phyloP scores from a whole-genome alignment of 1,140 invertebrate genomes.

The Propsilocerus akamusi region DNA sequence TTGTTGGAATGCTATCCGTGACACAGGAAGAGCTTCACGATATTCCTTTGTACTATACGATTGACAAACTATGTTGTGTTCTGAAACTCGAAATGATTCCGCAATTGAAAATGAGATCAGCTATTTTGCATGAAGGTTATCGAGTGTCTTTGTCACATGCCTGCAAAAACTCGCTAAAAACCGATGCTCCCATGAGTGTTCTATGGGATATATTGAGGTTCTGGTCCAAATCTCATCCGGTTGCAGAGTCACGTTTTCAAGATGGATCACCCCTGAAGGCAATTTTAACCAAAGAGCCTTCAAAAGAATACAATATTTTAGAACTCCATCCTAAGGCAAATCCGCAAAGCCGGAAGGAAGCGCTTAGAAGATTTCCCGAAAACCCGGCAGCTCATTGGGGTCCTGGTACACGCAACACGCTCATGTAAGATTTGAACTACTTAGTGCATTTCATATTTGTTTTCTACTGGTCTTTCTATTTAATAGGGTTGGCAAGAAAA shows the following conservation, averaged over 20 bases:
- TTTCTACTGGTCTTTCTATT: no score
- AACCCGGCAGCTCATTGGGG: slow-evolving; percentile 82
- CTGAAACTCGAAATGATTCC: slow-evolving; percentile 45
- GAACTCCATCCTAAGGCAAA: slow-evolving; percentile 50
- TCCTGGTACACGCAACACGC: slow-evolving; percentile 53
- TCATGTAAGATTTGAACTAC: slow-evolving; percentile 51
- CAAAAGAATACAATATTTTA: slow-evolving; percentile 39
- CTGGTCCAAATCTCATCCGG: slow-evolving; percentile 55
- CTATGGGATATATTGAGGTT: slow-evolving; percentile 86
- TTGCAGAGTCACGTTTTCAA: slow-evolving; percentile 31
- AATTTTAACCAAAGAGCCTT: slow-evolving; percentile 34
- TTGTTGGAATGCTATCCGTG: slow-evolving; percentile 51
- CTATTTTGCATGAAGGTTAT: slow-evolving; percentile 84
- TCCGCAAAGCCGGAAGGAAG: slow-evolving; percentile 53
- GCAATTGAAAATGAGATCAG: slow-evolving; percentile 58
- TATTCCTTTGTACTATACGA: slow-evolving; percentile 70
- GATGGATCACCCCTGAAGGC: slow-evolving; percentile 29
- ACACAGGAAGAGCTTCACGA: slow-evolving; percentile 64
- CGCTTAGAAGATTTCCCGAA: slow-evolving; percentile 61
- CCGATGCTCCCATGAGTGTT: slow-evolving; percentile 66
- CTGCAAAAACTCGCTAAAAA: slow-evolving; percentile 76
- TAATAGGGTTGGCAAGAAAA: background rate
- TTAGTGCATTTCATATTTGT: background rate
- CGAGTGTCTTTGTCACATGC: slow-evolving; percentile 85
- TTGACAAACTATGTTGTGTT: slow-evolving; percentile 39